A percentile compares a stretch with the other conserved stretches of the same genome.
Conservation (phyloP, 2,888 invertebrate species). For the Cotesia congregata region DNA sequence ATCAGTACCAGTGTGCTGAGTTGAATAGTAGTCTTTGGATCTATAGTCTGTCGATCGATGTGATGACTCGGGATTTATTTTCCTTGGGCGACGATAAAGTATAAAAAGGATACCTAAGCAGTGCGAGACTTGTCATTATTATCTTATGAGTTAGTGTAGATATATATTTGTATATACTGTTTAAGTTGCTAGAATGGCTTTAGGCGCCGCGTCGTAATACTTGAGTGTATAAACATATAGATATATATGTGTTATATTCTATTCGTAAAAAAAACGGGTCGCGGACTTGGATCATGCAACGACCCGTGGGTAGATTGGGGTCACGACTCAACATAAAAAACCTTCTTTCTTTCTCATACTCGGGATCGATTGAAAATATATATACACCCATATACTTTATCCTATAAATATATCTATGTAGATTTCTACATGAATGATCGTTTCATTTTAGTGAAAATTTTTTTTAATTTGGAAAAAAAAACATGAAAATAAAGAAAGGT, state of each 20-base stretch:
- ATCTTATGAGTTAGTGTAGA: background rate
- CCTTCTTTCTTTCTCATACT: background rate
- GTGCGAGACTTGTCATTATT: background rate
- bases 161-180: background rate
- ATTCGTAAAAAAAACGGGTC: conserved; percentile 26
- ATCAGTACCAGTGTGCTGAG: background rate
- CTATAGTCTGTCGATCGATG: background rate
- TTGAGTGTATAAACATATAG: background rate
- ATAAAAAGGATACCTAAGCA: background rate
- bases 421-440: background rate
- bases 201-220: background rate
- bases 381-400: background rate
- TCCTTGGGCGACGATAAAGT: background rate
- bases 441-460: background rate
- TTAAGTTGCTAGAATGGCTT: background rate
- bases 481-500: background rate
- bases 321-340: conserved; percentile 30
- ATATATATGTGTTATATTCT: conserved; percentile 26
- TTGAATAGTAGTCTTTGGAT: no score
- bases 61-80: background rate
- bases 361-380: conserved; percentile 5
- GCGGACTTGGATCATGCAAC: conserved; percentile 32
- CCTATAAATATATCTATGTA: background rate
- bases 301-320: conserved; percentile 30
- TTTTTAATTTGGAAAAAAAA: background rate